Evolutionary conservation across 1,140 invertebrate species (phyloP), one percentile per base, ranked within the genome.

Genomic region (Myzus persicae): DNA sequence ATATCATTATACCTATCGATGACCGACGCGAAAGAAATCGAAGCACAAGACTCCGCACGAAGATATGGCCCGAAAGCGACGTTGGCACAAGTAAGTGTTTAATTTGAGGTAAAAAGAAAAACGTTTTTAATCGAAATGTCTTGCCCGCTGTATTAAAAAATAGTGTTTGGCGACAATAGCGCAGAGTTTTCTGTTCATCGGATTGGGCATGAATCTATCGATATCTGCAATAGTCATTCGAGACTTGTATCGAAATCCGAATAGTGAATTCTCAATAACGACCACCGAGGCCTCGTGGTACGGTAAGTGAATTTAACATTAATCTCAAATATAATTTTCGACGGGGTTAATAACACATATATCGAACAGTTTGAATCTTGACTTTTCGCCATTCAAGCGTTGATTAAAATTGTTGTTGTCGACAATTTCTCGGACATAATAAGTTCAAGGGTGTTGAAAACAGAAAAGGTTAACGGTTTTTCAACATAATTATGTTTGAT

Each of bases 201-300:
- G 76, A 26, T 40, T 92, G 24, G 91, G 91, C 7, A 92, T 92
- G 76, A 36, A 92, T 0, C 1, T 92, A 8, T 24, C 76, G 36
- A 92, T 84, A 20, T 18, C 81, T 2, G 11, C 91, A 31, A 36
- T 92, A 26, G 91, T 92, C 31, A 81, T 92, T 48, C 67, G 76
- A 18, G 76, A 92, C 26, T 38, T 92, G 24, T 92, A 92, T 40
- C 38, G 24, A 11, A 40, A 84, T 36, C 22, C 42, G 1, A 40
- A 92, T 46, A 31, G 24, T 20, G n/a, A 82, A 94, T 94, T 84
- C 93, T 95, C 26, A 92, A 95, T 91, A 67, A 31, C 93, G 2
- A 38, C 24, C 26, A 31, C 85, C 26, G 90, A 93, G 31, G 81
- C 82, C 1, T 93, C 93, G 14, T 93, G 93, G 93, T 93, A 93